Conservation (phyloP, 2,888 invertebrate genomes). For the Tuta absoluta region DNA sequence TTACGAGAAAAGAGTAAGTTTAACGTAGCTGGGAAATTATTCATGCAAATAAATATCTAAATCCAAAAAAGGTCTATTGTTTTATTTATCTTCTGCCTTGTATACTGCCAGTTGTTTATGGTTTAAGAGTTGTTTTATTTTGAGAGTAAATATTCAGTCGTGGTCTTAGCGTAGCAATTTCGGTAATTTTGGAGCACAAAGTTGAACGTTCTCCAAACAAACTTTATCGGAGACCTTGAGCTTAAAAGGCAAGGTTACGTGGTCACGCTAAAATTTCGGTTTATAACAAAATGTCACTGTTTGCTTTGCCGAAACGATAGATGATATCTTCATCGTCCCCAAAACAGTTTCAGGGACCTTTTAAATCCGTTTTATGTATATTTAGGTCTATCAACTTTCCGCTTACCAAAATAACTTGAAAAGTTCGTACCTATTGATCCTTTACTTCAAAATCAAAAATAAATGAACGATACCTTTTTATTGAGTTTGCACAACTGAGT, state of each 20-base stretch:
- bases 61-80: constrained; percentile 8
- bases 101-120: neutral
- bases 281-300: constrained; percentile 27
- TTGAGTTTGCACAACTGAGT: too few species aligned
- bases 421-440: neutral
- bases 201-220: constrained; percentile 21
- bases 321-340: neutral
- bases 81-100: constrained; percentile 20
- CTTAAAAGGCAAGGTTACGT: constrained; percentile 33
- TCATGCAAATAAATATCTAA: constrained; percentile 25
- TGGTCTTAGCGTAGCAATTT: neutral
- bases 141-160: constrained; percentile 15
- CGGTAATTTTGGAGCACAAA: constrained; percentile 5
- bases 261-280: constrained; percentile 38
- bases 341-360: neutral
- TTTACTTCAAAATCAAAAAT: neutral
- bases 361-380: neutral
- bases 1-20: constrained; percentile 45
- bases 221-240: constrained; percentile 26
- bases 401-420: neutral
- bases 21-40: constrained; percentile 37
- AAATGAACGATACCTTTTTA: neutral
- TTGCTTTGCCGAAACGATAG: neutral
- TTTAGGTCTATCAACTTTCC: neutral
- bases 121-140: constrained; percentile 20